A percentile compares a stretch with the other conserved stretches of the same genome.
Evolutionary conservation across 2,888 invertebrate species (phyloP).

Genomic region (Monoplex corrugatus): DNA sequence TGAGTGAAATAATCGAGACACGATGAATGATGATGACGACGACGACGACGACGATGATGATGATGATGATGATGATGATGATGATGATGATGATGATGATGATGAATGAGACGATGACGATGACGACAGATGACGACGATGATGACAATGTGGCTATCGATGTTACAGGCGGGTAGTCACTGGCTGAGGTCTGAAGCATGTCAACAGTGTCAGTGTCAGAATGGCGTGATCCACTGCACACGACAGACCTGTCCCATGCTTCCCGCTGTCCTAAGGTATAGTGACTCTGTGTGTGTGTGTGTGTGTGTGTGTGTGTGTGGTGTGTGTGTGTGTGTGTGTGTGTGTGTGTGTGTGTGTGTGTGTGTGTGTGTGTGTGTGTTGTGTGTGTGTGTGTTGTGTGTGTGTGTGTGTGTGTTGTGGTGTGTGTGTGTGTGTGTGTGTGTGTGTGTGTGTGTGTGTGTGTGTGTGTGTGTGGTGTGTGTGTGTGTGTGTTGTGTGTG

Average conservation of each 20-base stretch:
- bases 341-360: not conserved
- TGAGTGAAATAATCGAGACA: too few relatives aligned
- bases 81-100: not conserved
- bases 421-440: too few relatives aligned
- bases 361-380: too few relatives aligned
- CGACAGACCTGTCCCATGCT: constrained; percentile 89
- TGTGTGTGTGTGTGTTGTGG: too few relatives aligned
- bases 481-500: too few relatives aligned
- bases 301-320: not conserved
- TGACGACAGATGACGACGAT: not conserved
- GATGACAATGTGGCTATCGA: too few relatives aligned
- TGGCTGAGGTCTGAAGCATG: constrained; percentile 88
- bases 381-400: not conserved
- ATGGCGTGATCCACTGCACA: constrained; percentile 92
- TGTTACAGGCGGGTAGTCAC: constrained; percentile 28
- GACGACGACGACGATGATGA: too few relatives aligned
- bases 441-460: too few relatives aligned
- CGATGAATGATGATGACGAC: too few relatives aligned
- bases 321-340: not conserved
- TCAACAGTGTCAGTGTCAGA: constrained; percentile 92
- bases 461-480: too few relatives aligned
- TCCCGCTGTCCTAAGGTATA: constrained; percentile 69
- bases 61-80: not conserved
- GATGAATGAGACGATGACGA: not conserved
- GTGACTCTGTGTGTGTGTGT: not conserved